phyloP scores from a whole-genome alignment of 2,797 vertebrate genomes.

The Potorous gilbertii region DNA sequence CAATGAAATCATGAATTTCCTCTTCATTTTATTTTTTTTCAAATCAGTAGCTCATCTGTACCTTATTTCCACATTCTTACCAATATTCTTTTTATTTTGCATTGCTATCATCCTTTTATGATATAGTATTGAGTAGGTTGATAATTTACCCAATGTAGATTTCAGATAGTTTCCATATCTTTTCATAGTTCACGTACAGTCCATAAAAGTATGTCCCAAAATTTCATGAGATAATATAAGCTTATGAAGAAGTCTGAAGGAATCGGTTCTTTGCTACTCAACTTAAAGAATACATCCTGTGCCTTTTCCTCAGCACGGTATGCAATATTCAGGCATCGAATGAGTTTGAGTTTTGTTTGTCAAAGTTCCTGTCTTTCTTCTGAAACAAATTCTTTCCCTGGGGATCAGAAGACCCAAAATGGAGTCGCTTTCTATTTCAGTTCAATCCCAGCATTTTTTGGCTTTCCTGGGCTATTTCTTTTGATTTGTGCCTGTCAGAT shows the following conservation, averaged over 20 bases:
- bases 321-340: not conserved
- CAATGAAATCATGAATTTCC: not conserved
- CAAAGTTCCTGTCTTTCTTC: not conserved
- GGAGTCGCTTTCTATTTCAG: not conserved
- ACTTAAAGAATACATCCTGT: not conserved
- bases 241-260: not conserved
- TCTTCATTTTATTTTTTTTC: not conserved
- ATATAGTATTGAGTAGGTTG: not conserved
- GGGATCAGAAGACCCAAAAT: not conserved
- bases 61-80: accelerated
- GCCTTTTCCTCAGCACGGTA: not conserved
- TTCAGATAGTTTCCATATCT: not conserved
- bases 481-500: not conserved
- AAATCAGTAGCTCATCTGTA: accelerated
- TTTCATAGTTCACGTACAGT: not conserved
- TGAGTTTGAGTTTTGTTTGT: not conserved
- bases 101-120: not conserved
- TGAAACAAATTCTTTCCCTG: not conserved
- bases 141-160: not conserved
- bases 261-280: not conserved
- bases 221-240: not conserved
- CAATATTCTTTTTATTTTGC: not conserved
- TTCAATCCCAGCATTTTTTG: not conserved
- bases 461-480: not conserved
- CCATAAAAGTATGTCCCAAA: not conserved